Conservation (phyloP, 1,140 invertebrate species). For the Aporrectodea caliginosa region DNA sequence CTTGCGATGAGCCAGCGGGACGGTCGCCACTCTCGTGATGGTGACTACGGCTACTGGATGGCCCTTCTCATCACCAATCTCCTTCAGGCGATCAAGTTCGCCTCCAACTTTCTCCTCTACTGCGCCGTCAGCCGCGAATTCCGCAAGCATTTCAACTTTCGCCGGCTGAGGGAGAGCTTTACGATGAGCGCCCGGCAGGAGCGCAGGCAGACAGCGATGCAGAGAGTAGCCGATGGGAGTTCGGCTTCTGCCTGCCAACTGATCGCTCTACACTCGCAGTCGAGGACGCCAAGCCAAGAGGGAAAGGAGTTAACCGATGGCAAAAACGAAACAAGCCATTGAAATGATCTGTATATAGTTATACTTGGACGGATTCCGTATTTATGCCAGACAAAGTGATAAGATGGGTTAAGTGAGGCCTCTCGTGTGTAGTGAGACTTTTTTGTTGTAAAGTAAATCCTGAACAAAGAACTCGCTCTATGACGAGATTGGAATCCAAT, state of each 20-base stretch:
- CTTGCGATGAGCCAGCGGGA: background rate
- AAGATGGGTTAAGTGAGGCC: too few species aligned
- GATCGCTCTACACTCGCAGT: background rate
- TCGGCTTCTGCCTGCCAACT: background rate
- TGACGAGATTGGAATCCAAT: too few species aligned
- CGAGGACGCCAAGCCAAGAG: background rate
- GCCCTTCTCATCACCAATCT: conserved; percentile 29
- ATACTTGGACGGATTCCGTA: too few species aligned
- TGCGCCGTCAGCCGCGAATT: conserved; percentile 23
- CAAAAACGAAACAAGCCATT: too few species aligned
- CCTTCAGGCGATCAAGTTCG: conserved; percentile 29
- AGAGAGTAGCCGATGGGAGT: background rate
- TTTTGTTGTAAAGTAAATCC: too few species aligned
- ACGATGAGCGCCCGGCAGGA: background rate
- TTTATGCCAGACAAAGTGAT: too few species aligned
- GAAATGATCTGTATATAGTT: too few species aligned
- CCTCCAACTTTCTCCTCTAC: conserved; percentile 33
- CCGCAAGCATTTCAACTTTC: conserved; percentile 10
- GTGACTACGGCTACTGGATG: background rate
- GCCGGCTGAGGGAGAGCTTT: background rate
- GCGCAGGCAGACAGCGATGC: background rate
- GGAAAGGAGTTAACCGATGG: background rate
- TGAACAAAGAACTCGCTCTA: too few species aligned
- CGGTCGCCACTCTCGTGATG: background rate
- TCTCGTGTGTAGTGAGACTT: too few species aligned